Evolutionary conservation across 64 coral and sea anemone genomes (phyloP).

Genomic region (Pocillopora damicornis): DNA sequence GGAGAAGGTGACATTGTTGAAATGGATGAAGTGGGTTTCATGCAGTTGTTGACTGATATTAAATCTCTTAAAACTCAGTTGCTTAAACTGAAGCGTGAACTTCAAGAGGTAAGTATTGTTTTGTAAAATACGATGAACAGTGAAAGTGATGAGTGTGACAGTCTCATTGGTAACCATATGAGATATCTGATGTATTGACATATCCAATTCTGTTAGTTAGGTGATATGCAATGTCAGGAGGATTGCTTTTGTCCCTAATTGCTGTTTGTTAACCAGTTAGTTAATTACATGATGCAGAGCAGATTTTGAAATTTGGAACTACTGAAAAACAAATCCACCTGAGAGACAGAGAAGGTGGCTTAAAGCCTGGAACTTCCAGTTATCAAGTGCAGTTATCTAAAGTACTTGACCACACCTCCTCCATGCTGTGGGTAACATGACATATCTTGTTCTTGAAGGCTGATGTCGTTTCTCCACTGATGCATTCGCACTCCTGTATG

Average conservation of each 20-base stretch:
- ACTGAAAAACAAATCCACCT: no score
- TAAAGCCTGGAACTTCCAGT: no score
- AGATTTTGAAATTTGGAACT: no score
- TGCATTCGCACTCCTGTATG: conserved; percentile 37
- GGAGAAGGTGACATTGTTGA: conserved; percentile 66
- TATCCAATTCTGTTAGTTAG: no score
- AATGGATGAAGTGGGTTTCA: conserved; percentile 78
- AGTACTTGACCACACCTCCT: no score
- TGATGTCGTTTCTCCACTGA: conserved; percentile 76
- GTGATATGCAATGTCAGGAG: no score
- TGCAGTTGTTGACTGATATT: conserved; percentile 75
- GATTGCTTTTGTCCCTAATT: no score
- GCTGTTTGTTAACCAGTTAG: no score
- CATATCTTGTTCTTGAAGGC: conserved; percentile 25
- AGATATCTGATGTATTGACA: no score
- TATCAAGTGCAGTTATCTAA: no score
- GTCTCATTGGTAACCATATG: neutral
- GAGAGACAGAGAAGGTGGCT: no score
- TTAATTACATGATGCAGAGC: no score
- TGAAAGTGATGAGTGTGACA: neutral
- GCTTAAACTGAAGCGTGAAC: conserved; percentile 85
- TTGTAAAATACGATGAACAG: neutral
- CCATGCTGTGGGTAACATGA: neutral
- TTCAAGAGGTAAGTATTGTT: conserved; percentile 70
- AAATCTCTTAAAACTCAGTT: conserved; percentile 82